Evolutionary conservation across 2,113 vertebrate genomes (phyloP).

Genomic region (Grallaria varia): DNA sequence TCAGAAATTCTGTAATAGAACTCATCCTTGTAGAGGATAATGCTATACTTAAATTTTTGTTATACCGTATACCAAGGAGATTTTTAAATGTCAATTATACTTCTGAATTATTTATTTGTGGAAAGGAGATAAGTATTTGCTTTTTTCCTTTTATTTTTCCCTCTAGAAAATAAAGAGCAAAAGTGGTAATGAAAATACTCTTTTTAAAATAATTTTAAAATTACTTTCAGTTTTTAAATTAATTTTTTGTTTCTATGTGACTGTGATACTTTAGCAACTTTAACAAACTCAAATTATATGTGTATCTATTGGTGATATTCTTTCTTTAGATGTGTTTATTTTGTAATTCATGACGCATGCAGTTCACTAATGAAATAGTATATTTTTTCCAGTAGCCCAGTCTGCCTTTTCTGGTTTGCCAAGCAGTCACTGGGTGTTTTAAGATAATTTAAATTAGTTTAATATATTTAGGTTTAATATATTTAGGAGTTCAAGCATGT

Average conservation of each 20-base stretch:
- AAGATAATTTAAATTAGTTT: slow-evolving; percentile 61
- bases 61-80: neutral
- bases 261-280: neutral
- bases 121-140: neutral
- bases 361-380: neutral
- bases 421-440: slow-evolving; percentile 45
- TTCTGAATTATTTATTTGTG: neutral
- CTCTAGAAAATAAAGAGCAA: neutral
- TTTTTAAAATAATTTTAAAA: neutral
- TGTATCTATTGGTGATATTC: neutral
- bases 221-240: neutral
- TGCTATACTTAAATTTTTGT: neutral
- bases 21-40: neutral
- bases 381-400: slow-evolving; percentile 23
- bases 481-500: slow-evolving; percentile 64
- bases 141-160: neutral
- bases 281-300: neutral
- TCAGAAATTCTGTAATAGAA: neutral
- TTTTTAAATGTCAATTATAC: neutral
- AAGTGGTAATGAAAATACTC: neutral
- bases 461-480: slow-evolving; percentile 67
- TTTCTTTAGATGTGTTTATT: neutral
- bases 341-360: slow-evolving; percentile 1
- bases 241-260: neutral
- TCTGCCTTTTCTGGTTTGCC: slow-evolving; percentile 51